A percentile compares a stretch with the other conserved stretches of the same genome.
Evolutionary conservation across 1,140 invertebrate genomes (phyloP).

Genomic region (Penaeus chinensis): DNA sequence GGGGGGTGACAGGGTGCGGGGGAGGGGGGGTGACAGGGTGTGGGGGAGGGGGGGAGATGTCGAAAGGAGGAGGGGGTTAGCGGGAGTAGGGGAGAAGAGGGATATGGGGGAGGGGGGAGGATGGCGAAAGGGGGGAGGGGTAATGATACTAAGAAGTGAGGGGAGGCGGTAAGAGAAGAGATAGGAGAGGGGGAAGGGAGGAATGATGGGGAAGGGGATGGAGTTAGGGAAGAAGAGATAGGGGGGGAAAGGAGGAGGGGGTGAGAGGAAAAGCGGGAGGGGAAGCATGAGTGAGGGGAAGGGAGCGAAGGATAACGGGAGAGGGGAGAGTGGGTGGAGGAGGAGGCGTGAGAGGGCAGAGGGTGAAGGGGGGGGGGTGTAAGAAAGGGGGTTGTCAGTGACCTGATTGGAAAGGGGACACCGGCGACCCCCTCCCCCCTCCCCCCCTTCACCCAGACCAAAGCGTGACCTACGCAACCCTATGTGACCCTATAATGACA

Average conservation of each 20-base stretch:
- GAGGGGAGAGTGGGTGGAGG: background rate
- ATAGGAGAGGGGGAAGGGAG: background rate
- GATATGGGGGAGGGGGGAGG: background rate
- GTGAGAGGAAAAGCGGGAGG: background rate
- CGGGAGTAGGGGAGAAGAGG: background rate
- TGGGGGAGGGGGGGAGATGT: background rate
- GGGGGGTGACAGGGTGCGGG: background rate
- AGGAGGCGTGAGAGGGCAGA: conserved; percentile 10
- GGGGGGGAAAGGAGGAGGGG: background rate
- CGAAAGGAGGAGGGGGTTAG: background rate
- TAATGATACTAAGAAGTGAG: background rate
- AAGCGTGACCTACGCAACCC: too few relatives aligned
- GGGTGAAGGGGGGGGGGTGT: background rate
- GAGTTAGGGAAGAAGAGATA: background rate
- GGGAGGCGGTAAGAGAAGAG: background rate
- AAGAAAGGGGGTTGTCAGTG: background rate
- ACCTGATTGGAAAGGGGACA: too few relatives aligned
- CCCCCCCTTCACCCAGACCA: too few relatives aligned
- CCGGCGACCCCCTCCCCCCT: too few relatives aligned
- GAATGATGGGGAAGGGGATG: background rate
- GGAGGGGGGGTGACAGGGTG: background rate
- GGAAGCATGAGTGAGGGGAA: background rate
- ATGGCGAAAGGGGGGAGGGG: background rate
- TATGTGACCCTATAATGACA: too few relatives aligned
- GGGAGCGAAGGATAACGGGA: background rate